phyloP scores from a whole-genome alignment of 1,140 invertebrate species.

The Riptortus pedestris region DNA sequence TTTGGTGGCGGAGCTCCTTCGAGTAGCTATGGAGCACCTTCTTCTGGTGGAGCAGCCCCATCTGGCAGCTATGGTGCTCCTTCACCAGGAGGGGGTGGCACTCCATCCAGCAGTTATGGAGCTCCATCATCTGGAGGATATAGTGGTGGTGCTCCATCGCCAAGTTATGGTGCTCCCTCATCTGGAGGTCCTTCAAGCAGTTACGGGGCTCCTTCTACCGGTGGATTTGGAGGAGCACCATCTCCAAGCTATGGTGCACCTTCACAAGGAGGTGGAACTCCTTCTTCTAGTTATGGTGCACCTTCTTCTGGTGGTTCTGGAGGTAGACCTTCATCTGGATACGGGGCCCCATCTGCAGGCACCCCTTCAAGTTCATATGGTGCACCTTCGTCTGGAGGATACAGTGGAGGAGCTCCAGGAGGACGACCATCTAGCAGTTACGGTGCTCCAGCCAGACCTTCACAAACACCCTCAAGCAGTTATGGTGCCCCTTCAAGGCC shows the following conservation, averaged over 20 bases:
- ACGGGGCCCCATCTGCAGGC: slow-evolving; percentile 22
- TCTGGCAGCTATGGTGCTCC: slow-evolving; percentile 16
- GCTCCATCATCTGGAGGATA: slow-evolving; percentile 2
- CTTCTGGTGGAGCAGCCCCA: not conserved
- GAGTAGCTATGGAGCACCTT: slow-evolving; percentile 17
- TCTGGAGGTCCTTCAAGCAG: not conserved
- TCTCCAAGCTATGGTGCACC: slow-evolving; percentile 29
- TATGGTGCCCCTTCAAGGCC: not conserved
- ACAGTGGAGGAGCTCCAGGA: not conserved
- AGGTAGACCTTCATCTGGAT: slow-evolving; percentile 7
- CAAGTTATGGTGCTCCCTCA: slow-evolving; percentile 24
- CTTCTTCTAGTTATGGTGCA: slow-evolving; percentile 28
- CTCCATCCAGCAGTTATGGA: slow-evolving; percentile 9
- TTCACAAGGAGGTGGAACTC: slow-evolving; percentile 11
- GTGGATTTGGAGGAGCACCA: slow-evolving; percentile 20
- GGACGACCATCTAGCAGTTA: slow-evolving; percentile 23
- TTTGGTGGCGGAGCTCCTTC: slow-evolving; percentile 24
- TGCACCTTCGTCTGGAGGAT: slow-evolving; percentile 9
- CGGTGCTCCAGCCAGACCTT: slow-evolving; percentile 22
- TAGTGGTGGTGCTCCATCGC: slow-evolving; percentile 22
- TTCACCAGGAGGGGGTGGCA: slow-evolving; percentile 24
- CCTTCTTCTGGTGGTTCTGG: slow-evolving; percentile 20
- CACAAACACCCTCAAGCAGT: not conserved
- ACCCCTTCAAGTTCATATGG: slow-evolving; percentile 20
- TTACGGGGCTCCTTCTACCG: slow-evolving; percentile 15